These are phyloP conservation scores for Choreutis nemorana DNA, from an alignment of 2,888 invertebrate genomes.

Conservation along the genomic window DNA sequence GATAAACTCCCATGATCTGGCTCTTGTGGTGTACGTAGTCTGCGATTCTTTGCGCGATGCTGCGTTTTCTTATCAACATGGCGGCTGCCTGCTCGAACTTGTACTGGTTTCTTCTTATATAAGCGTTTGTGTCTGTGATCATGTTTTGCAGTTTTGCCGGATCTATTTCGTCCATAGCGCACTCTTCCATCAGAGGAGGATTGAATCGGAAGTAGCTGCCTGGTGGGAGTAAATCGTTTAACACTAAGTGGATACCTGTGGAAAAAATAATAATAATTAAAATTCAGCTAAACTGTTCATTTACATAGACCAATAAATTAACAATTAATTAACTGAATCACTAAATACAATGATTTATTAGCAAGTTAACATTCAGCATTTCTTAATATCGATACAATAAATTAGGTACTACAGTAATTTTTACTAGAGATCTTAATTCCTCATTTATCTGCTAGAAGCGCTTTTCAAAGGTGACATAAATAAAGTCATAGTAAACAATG, in stretches of 20 bases:
- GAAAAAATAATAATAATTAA: constrained; percentile 1
- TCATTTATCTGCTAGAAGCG: too few relatives aligned
- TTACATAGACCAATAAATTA: too few relatives aligned
- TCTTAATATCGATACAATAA: too few relatives aligned
- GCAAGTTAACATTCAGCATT: too few relatives aligned
- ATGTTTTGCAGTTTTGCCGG: constrained; percentile 75
- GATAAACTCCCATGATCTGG: constrained; percentile 25
- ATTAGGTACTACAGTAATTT: too few relatives aligned
- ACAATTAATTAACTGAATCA: too few relatives aligned
- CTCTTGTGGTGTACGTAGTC: constrained; percentile 26
- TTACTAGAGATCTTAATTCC: too few relatives aligned
- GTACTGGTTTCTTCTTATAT: constrained; percentile 80
- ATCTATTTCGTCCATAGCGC: constrained; percentile 82
- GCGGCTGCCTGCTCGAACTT: constrained; percentile 73
- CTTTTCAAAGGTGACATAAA: too few relatives aligned
- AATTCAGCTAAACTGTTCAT: too few relatives aligned
- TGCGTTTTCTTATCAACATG: constrained; percentile 27
- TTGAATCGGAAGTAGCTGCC: constrained; percentile 86
- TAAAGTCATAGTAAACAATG: too few relatives aligned
- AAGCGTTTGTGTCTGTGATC: constrained; percentile 78
- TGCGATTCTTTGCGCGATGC: constrained; percentile 20
- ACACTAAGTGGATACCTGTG: constrained; percentile 77
- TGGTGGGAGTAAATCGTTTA: constrained; percentile 78
- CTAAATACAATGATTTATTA: too few relatives aligned
- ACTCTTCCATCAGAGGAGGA: constrained; percentile 83